These are phyloP conservation scores for Calephelis virginiensis DNA, from an alignment of 1,140 invertebrate genomes.

Conservation along the genomic window DNA sequence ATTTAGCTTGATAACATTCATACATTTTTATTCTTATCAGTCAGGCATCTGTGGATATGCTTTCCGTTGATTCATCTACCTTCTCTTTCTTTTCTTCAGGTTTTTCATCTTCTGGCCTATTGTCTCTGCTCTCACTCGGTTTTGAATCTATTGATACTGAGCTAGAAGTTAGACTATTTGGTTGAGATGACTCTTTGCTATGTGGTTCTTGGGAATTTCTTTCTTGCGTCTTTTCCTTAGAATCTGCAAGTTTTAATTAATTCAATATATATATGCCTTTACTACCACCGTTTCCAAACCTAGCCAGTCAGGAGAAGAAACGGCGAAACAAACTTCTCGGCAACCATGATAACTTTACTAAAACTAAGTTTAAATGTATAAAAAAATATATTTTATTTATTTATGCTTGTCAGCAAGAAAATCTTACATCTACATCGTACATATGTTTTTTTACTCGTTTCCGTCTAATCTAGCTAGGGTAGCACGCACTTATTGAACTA, in stretches of 20 bases:
- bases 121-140: constrained; percentile 37
- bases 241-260: constrained; percentile 28
- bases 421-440: too few relatives aligned
- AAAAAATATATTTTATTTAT: too few relatives aligned
- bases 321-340: too few relatives aligned
- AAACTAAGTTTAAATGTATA: too few relatives aligned
- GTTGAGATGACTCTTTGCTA: constrained; percentile 64
- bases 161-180: constrained; percentile 66
- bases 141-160: constrained; percentile 67
- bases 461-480: too few relatives aligned
- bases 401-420: too few relatives aligned
- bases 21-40: constrained; percentile 49
- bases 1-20: constrained; percentile 37
- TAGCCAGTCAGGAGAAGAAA: too few relatives aligned
- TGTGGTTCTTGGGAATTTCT: constrained; percentile 62
- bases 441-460: too few relatives aligned
- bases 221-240: constrained; percentile 59
- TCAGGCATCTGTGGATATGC: constrained; percentile 58
- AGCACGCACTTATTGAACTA: too few relatives aligned
- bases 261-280: background rate
- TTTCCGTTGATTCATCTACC: constrained; percentile 33
- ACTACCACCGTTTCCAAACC: too few relatives aligned
- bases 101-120: constrained; percentile 32
- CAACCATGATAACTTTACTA: too few relatives aligned
- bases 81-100: constrained; percentile 23